Evolutionary conservation across 2,113 vertebrate genomes (phyloP).

Genomic region (Phoxinus phoxinus): DNA sequence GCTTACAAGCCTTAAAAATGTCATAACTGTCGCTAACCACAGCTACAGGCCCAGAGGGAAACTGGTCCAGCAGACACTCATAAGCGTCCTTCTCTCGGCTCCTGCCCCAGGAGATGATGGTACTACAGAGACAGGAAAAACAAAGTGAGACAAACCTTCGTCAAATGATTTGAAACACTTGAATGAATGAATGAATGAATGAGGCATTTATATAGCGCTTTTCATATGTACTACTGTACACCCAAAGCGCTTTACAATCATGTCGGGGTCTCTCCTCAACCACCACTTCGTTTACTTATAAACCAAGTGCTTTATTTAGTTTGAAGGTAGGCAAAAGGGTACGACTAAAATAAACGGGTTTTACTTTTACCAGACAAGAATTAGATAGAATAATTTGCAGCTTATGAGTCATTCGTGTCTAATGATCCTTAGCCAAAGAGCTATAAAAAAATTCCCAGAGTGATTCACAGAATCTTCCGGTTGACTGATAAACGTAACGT

Average conservation of each 20-base stretch:
- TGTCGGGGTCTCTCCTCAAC: too few species aligned
- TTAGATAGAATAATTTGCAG: background rate
- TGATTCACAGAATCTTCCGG: conserved; percentile 8
- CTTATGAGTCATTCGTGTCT: background rate
- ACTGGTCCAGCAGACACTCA: conserved; percentile 74
- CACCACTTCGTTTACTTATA: too few species aligned
- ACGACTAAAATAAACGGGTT: background rate
- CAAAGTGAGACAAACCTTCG: background rate
- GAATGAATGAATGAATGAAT: too few species aligned
- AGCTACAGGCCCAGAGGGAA: conserved; percentile 71
- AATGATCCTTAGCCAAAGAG: background rate
- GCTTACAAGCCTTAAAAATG: conserved; percentile 79
- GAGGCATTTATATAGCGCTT: too few species aligned
- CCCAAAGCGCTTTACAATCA: too few species aligned
- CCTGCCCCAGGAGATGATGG: conserved; percentile 79
- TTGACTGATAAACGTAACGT: conserved; percentile 1
- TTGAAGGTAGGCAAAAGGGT: background rate
- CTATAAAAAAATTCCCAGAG: background rate
- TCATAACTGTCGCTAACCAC: conserved; percentile 82
- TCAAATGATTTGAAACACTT: background rate
- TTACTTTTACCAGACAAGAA: background rate
- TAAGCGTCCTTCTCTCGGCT: conserved; percentile 76
- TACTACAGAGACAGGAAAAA: conserved; percentile 60
- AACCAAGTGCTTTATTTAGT: background rate
- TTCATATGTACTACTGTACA: too few species aligned